Conservation (phyloP, 2,888 invertebrate species). For the Dryadula phaetusa region DNA sequence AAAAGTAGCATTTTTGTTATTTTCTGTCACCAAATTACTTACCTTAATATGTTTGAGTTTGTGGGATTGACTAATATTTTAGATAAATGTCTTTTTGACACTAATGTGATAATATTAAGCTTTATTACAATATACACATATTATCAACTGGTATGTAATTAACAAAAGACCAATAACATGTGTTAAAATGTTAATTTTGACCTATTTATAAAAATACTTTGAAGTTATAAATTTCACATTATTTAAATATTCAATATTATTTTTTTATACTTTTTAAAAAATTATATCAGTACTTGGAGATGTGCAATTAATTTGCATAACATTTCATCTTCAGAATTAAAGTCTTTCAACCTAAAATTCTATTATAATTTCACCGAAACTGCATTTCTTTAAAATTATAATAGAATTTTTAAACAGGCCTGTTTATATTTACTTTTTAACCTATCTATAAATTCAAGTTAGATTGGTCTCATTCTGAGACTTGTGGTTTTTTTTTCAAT, state of each 20-base stretch:
- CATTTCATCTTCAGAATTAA: background rate
- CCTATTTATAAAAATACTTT: background rate
- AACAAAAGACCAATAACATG: conserved; percentile 28
- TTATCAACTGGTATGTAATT: conserved; percentile 31
- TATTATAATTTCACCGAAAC: too few relatives aligned
- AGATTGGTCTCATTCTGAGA: too few relatives aligned
- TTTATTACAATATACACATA: conserved; percentile 32
- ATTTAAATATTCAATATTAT: conserved; percentile 48
- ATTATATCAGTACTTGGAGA: background rate
- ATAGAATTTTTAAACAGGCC: background rate
- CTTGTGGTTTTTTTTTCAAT: too few relatives aligned
- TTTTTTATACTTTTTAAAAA: background rate
- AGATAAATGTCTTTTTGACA: conserved; percentile 41
- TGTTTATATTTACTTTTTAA: too few relatives aligned
- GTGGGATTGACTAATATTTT: conserved; percentile 26
- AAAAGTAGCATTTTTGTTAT: conserved; percentile 1
- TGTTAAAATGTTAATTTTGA: conserved; percentile 2
- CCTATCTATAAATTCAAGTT: too few relatives aligned
- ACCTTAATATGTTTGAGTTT: background rate
- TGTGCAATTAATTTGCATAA: background rate
- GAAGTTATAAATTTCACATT: conserved; percentile 57
- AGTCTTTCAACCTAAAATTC: background rate
- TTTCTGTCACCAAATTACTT: background rate
- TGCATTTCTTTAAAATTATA: background rate
- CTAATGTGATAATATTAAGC: conserved; percentile 46